Evolutionary conservation across 2,797 vertebrate genomes (phyloP).

Genomic region (Capromys pilorides): DNA sequence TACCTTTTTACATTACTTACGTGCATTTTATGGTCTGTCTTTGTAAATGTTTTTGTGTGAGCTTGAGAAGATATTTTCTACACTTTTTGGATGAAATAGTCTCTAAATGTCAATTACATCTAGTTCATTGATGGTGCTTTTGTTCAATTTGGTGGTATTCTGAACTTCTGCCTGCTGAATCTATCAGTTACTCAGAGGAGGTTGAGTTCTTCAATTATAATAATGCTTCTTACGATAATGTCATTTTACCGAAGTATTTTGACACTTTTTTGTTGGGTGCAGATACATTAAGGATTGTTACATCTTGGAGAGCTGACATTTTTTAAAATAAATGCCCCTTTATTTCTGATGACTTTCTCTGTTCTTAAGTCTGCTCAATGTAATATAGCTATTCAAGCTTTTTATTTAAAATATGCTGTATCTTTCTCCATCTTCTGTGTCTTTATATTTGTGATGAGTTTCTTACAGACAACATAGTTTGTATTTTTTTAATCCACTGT

Average conservation of each 20-base stretch:
- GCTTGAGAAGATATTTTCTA: slow-evolving; percentile 13
- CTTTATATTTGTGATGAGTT: slow-evolving; percentile 5
- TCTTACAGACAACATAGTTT: background rate
- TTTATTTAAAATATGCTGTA: background rate
- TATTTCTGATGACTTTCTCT: slow-evolving; percentile 31
- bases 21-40: background rate
- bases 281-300: slow-evolving; percentile 59
- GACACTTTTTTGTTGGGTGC: slow-evolving; percentile 57
- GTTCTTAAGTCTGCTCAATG: background rate
- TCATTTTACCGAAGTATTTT: slow-evolving; percentile 71
- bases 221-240: slow-evolving; percentile 38
- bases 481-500: background rate
- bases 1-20: slow-evolving; percentile 27
- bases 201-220: slow-evolving; percentile 53
- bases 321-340: slow-evolving; percentile 6
- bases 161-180: slow-evolving; percentile 47
- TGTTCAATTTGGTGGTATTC: slow-evolving; percentile 36
- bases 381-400: background rate
- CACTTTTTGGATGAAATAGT: slow-evolving; percentile 32
- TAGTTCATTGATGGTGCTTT: slow-evolving; percentile 39
- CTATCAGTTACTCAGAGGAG: slow-evolving; percentile 46
- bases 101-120: slow-evolving; percentile 23
- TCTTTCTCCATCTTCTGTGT: background rate
- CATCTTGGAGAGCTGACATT: slow-evolving; percentile 22
- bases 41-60: background rate